Percentiles rank a stretch among this genome's conserved stretches.
Evolutionary conservation across 2,888 invertebrate species (phyloP).

Genomic region (Heterodera filipjevi): DNA sequence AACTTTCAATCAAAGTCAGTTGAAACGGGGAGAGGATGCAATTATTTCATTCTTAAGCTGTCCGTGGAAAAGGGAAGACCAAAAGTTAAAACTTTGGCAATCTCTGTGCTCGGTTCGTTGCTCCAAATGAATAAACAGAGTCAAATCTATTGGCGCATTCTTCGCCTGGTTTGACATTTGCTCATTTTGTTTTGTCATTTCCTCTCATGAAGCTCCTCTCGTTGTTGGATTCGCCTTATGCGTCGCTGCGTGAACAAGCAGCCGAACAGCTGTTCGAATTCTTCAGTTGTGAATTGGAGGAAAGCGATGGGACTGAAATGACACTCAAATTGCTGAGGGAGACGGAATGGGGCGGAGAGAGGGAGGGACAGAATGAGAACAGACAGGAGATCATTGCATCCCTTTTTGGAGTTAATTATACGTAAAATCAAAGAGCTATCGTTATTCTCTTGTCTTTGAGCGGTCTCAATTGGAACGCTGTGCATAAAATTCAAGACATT

Average conservation of each 20-base stretch:
- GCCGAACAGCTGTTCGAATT: constrained; percentile 60
- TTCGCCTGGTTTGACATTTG: constrained; percentile 16
- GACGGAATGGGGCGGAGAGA: constrained; percentile 25
- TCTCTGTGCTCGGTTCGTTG: constrained; percentile 34
- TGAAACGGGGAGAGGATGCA: neutral
- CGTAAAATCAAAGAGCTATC: too few relatives aligned
- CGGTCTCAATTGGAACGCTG: too few relatives aligned
- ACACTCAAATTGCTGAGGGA: constrained; percentile 13
- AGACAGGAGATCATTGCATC: neutral
- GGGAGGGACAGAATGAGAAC: neutral
- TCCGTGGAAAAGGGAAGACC: constrained; percentile 27
- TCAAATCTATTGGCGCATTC: constrained; percentile 17
- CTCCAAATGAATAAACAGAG: constrained; percentile 33
- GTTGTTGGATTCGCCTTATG: constrained; percentile 44
- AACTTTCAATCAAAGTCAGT: constrained; percentile 37
- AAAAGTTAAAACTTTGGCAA: constrained; percentile 37
- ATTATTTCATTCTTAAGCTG: constrained; percentile 21
- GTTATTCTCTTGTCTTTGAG: too few relatives aligned
- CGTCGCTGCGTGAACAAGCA: constrained; percentile 49
- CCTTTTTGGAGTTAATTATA: too few relatives aligned
- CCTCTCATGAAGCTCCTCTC: constrained; percentile 47
- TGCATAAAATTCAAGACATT: too few relatives aligned
- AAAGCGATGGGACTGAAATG: neutral
- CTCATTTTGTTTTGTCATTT: neutral
- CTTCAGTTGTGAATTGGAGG: constrained; percentile 35